A percentile compares a stretch with the other conserved stretches of the same genome.
Conservation (phyloP, 2,113 vertebrate genomes). For the Pelmatolapia mariae region DNA sequence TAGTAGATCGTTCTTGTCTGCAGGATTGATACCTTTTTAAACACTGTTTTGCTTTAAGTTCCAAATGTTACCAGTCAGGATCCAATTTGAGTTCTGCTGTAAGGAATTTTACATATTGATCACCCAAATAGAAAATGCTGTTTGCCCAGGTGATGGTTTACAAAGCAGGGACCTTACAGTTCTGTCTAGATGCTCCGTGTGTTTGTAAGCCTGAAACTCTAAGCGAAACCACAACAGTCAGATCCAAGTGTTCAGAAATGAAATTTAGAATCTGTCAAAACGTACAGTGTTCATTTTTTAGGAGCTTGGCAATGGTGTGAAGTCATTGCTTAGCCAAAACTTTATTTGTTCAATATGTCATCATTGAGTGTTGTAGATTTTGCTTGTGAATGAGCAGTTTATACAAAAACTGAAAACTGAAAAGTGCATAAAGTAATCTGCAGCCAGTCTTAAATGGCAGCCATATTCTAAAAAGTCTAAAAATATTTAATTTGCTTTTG, state of each 20-base stretch:
- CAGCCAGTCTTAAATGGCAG: not conserved
- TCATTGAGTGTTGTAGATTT: not conserved
- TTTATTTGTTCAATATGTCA: not conserved
- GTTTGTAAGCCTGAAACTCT: not conserved
- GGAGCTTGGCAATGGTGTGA: not conserved
- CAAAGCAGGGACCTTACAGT: not conserved
- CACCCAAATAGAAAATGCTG: not conserved
- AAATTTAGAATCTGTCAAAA: not conserved
- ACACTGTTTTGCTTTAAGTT: not conserved
- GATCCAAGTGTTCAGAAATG: not conserved
- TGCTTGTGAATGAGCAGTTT: not conserved
- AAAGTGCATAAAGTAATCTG: not conserved
- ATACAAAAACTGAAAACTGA: not conserved
- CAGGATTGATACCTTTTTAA: not conserved
- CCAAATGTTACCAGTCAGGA: not conserved
- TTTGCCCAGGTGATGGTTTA: not conserved
- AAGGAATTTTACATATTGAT: not conserved
- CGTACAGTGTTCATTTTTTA: not conserved
- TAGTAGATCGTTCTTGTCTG: not conserved
- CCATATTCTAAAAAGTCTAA: not conserved
- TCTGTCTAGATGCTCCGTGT: not conserved
- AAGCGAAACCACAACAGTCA: not conserved
- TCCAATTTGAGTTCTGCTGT: not conserved
- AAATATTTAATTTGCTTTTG: not conserved
- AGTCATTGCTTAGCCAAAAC: not conserved